Evolutionary conservation across 2,797 vertebrate genomes (phyloP), one percentile per base, ranked within the genome.

Genomic region (Coreius guichenoti): DNA sequence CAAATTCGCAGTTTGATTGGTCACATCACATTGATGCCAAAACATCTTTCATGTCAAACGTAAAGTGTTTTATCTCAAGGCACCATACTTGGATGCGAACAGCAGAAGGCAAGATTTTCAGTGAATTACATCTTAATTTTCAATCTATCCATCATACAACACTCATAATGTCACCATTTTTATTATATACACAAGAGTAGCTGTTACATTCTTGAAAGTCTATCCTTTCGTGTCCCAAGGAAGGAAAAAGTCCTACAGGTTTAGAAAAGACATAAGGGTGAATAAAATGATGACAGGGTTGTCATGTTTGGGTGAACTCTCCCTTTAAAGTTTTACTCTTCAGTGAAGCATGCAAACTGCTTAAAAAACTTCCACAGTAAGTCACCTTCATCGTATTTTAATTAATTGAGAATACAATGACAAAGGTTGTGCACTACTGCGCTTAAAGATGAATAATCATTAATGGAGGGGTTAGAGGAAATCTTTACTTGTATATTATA

Each of bases 401-500:
- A 47, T 78, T n/a, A 29, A 69, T 56, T 23, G 63, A 69, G n/a
- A 77, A 54, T 29, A n/a, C 56, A 58, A 13, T 54, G 61, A 76
- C 82, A 83, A 68, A 54, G 74, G 19, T 73, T 73, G 54, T 74
- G 29, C 8, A 1, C 39, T 43, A 43, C 8, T 43, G 39, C 3
- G 16, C 33, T 54, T 13, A 73, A 63, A 83, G 54, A 79, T 51
- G 56, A 82, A 17, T 54, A 79, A 72, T 83, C 85, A 86, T 79
- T 72, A 36, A 72, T 36, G 31, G 29, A 83, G 56, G 11, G 16
- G 49, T 69, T 68, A 56, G 47, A 5, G 47, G 49, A 84, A 69
- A 58, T 77, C 84, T 78, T 81, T 54, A 56, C n/a, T 56, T 21
- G 51, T 61, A 36, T 86, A 51, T 69, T 26, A 43, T 54, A 39